These are phyloP conservation scores for Polypedilum pembai DNA, from an alignment of 1,140 invertebrate species.

Conservation along the genomic window DNA sequence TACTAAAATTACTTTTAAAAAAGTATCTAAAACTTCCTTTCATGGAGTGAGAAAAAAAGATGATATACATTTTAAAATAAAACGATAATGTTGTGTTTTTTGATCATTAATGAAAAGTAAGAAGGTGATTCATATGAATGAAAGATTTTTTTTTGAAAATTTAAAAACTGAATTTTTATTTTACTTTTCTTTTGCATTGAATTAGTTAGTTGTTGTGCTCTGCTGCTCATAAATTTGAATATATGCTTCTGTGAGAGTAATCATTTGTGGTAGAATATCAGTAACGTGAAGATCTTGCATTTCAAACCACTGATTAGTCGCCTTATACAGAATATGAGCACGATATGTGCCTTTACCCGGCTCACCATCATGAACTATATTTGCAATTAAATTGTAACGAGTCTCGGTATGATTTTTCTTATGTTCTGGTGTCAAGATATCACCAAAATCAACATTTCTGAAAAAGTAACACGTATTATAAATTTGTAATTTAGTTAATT, in stretches of 20 bases:
- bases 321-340: conserved; percentile 92
- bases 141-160: too few relatives aligned
- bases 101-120: not conserved
- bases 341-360: conserved; percentile 90
- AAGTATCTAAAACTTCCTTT: too few relatives aligned
- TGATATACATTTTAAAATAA: not conserved
- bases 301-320: conserved; percentile 82
- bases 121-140: not conserved
- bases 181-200: not conserved
- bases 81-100: not conserved
- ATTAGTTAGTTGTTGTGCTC: not conserved
- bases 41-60: too few relatives aligned
- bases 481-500: not conserved
- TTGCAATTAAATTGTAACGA: conserved; percentile 91
- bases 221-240: conserved; percentile 73
- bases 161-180: not conserved
- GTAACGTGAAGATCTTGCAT: conserved; percentile 98
- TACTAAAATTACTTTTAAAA: too few relatives aligned
- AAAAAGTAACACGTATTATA: conserved; percentile 35
- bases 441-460: conserved; percentile 95
- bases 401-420: conserved; percentile 73
- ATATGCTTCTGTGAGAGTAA: conserved; percentile 97
- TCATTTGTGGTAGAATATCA: conserved; percentile 98
- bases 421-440: conserved; percentile 81
- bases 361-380: conserved; percentile 97